Base-by-base conservation (phyloP, 2,888 invertebrate species). In the Calliphora vomitoria region DNA sequence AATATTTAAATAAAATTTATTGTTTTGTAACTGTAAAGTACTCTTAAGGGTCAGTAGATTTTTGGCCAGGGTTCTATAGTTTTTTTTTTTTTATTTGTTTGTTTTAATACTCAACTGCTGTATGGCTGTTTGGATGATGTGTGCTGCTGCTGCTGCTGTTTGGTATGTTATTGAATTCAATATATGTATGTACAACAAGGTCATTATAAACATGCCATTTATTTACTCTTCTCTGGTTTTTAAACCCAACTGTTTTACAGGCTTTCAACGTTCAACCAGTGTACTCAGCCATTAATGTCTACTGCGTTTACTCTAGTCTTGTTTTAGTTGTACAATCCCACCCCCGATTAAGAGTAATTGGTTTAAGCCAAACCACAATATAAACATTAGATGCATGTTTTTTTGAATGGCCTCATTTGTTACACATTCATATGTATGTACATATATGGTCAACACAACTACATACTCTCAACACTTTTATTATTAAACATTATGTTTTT, bases 1-100 rank as follows among this genome's bases (percentile, higher is more conserved):
- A 76, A 68, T 66, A 60, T 76, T 66, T 68, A 74, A 79, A 84
- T 79, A 80, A 84, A 74, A 84, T 84, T 84, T 84, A 84, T 84
- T 53, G 47, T 68, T 38, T 60, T 68, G 47, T 68, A n/a, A 55
- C 31, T 66, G 53, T 31, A 72, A 72, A 84, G 47, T 72, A 18
- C 66, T 58, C 78, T 79, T 84, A 74, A 64, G 84, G 79, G 84
- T 74, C 84, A 84, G 4, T 58, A 69, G 5, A 18, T 71, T 50
- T 71, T 71, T 74, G 66, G 82, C 47, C 38, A 55, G 1, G 66
- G 41, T 44, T 72, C 41, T 66, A 66, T 64, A 53, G 13, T 1
- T 25, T 8, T 68, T 66, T 15, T 41, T n/a, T n/a, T n/a, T n/a
- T n/a, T n/a, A n/a, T n/a, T n/a, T n/a, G n/a, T n/a, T n/a, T n/a